Conservation (phyloP, 2,797 vertebrate genomes). For the Argya squamiceps region DNA sequence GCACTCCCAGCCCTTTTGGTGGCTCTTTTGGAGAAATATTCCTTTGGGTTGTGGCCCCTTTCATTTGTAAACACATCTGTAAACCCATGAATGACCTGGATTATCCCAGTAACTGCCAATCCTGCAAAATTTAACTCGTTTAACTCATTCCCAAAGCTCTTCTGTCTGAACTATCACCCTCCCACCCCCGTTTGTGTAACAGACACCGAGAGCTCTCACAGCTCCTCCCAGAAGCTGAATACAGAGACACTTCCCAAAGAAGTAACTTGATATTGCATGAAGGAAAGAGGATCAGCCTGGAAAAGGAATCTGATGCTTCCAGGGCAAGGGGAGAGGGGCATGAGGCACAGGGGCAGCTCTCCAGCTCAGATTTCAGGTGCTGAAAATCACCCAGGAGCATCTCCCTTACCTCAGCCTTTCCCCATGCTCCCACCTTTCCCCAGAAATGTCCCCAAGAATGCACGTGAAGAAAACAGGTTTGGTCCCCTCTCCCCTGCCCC, state of each 20-base stretch:
- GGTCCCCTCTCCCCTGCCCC: slow-evolving; percentile 43
- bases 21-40: not conserved
- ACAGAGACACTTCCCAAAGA: not conserved
- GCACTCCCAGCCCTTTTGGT: not conserved
- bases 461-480: not conserved
- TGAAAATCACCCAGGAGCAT: not conserved
- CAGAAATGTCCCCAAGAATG: not conserved
- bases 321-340: not conserved
- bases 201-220: not conserved
- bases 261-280: not conserved
- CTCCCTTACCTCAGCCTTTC: not conserved
- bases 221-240: not conserved
- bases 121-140: not conserved
- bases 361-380: not conserved
- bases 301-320: not conserved
- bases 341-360: not conserved
- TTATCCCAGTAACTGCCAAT: not conserved
- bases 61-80: not conserved
- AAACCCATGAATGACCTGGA: not conserved
- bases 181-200: not conserved
- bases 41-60: not conserved
- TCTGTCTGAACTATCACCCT: not conserved
- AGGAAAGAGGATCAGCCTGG: not conserved
- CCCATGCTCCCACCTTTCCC: not conserved
- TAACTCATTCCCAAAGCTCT: not conserved